Percentiles rank a stretch among this genome's conserved stretches.
Conservation (phyloP, 2,797 vertebrate species). For the Manis crassicaudata region DNA sequence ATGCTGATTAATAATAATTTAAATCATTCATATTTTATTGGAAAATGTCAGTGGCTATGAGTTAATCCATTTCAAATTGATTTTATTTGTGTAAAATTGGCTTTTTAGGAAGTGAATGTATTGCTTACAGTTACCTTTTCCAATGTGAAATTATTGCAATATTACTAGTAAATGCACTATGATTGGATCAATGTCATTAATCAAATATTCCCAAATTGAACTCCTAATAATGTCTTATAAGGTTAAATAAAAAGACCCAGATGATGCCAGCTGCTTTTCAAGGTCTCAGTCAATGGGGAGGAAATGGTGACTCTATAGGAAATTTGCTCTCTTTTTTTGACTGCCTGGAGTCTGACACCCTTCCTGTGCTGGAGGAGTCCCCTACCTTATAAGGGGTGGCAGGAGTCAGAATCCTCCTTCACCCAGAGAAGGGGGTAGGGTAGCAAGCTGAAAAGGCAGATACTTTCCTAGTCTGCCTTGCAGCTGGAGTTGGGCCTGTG, state of each 20-base stretch:
- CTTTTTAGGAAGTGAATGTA: slow-evolving; percentile 75
- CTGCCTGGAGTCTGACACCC: background rate
- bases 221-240: slow-evolving; percentile 60
- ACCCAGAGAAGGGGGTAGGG: background rate
- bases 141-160: slow-evolving; percentile 57
- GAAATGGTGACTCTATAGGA: background rate
- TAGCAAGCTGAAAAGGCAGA: background rate
- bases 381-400: background rate
- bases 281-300: background rate
- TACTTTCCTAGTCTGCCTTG: background rate
- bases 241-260: slow-evolving; percentile 62
- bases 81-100: slow-evolving; percentile 79
- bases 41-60: slow-evolving; percentile 63
- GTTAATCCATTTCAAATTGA: slow-evolving; percentile 76
- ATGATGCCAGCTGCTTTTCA: slow-evolving; percentile 46
- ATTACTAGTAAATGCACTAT: slow-evolving; percentile 61
- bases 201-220: slow-evolving; percentile 64
- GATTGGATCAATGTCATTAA: slow-evolving; percentile 64
- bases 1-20: slow-evolving; percentile 68
- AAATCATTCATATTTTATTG: slow-evolving; percentile 75
- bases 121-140: slow-evolving; percentile 58
- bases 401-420: background rate
- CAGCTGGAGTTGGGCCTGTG: background rate
- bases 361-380: background rate
- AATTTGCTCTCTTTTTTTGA: background rate